Conservation (phyloP, 2,113 vertebrate genomes). For the Himantopus leucocephalus region DNA sequence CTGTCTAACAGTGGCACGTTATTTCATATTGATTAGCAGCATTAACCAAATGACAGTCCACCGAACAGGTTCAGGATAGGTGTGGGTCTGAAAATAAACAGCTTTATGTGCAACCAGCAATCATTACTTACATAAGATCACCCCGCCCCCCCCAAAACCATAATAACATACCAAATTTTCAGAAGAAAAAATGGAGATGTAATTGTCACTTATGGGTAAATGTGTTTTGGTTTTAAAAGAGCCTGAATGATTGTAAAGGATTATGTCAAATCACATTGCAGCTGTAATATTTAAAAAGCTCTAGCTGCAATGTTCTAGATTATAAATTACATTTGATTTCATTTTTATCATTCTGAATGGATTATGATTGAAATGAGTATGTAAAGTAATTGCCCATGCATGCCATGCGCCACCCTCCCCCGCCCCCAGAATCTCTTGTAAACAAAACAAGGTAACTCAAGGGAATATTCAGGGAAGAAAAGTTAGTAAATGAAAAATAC, state of each 20-base stretch:
- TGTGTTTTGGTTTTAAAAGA: constrained; percentile 52
- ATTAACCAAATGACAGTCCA: not conserved
- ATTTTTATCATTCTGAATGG: constrained; percentile 65
- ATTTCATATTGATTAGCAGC: constrained; percentile 1
- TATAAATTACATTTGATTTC: constrained; percentile 65
- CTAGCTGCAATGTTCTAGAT: constrained; percentile 53
- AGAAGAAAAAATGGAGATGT: not conserved
- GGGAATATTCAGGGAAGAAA: constrained; percentile 30
- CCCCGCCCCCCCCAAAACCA: not conserved
- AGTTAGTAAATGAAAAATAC: constrained; percentile 48
- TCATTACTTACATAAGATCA: not conserved
- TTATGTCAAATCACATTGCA: constrained; percentile 51
- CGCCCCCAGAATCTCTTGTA: constrained; percentile 17
- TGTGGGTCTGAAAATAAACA: constrained; percentile 9
- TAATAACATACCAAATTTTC: not conserved
- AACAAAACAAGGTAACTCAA: constrained; percentile 61
- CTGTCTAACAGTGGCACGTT: not conserved
- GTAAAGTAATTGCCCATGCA: constrained; percentile 60
- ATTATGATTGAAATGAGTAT: constrained; percentile 69
- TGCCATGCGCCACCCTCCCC: constrained; percentile 34
- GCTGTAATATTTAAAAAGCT: constrained; percentile 64
- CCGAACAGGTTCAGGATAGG: not conserved
- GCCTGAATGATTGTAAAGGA: constrained; percentile 28
- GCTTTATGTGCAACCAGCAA: not conserved
- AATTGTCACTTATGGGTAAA: constrained; percentile 58